Base-by-base conservation (phyloP, 2,113 vertebrate genomes). In the Strix aluco region DNA sequence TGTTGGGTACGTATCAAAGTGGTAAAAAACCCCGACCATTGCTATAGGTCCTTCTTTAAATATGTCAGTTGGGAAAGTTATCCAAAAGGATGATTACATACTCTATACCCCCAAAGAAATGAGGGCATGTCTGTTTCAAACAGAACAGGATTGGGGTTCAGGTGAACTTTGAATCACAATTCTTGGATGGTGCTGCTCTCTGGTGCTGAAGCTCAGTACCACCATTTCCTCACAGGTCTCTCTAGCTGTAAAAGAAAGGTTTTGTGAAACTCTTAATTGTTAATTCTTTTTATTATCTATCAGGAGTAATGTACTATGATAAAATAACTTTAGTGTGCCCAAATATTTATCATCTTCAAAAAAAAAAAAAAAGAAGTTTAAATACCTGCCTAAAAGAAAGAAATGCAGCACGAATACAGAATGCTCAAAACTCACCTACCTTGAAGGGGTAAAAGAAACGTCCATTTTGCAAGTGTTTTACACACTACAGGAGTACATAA, bases 141-240 rank as follows among this genome's bases (percentile, higher is more conserved):
- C 46, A 71, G 55, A 88, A 38, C 18, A 71, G 11, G 29, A 26
- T 1, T 81, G 8, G 86, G 92, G 95, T 85, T 89, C 94, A 95
- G 74, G 36, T 27, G 46, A 81, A 61, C 36, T 86, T 38, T 54
- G 27, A 91, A 54, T 52, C 44, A 69, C 52, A 94, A 65, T 82
- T 94, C 81, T 96, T 91, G 69, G 88, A 96, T 96, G n/a, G 77
- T 97, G 92, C 92, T 97, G 95, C 96, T 96, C 96, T 94, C 96
- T 97, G 95, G 94, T 96, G 96, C 91, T 95, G 88, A 92, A 95
- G 91, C 83, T 95, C 78, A 96, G 91, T 96, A 94, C 91, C 96
- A 87, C 44, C 69, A 93, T 84, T 91, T 81, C 49, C 57, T 91
- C 13, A 34, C 29, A 57, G 2, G 13, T 78, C 4, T 47, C 13